These are phyloP conservation scores for Vannuccia rotundouncinata DNA, from an alignment of 2,888 invertebrate genomes.

Conservation along the genomic window DNA sequence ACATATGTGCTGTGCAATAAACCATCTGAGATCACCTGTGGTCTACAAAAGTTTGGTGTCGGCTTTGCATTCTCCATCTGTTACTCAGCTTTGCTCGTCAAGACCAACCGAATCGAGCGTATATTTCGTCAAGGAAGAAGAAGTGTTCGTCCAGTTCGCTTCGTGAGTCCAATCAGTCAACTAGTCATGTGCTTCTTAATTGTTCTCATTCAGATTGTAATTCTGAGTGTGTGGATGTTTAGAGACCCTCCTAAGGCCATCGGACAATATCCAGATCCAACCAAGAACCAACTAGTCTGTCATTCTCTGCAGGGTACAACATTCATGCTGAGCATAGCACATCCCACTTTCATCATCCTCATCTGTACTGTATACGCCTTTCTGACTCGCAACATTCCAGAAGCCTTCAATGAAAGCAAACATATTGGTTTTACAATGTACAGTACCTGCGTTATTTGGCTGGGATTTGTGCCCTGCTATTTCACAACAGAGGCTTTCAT, in stretches of 20 bases:
- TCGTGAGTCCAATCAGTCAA: constrained; percentile 58
- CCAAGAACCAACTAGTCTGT: constrained; percentile 85
- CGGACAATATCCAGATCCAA: constrained; percentile 79
- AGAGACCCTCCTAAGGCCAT: constrained; percentile 80
- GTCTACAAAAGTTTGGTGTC: constrained; percentile 55
- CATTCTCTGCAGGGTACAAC: constrained; percentile 71
- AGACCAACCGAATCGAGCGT: constrained; percentile 56
- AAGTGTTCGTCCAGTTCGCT: constrained; percentile 56
- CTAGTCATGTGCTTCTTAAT: constrained; percentile 55
- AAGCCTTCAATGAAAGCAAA: constrained; percentile 58
- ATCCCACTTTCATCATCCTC: constrained; percentile 80
- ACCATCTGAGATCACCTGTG: constrained; percentile 53
- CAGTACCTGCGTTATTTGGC: constrained; percentile 70
- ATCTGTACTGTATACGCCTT: constrained; percentile 60
- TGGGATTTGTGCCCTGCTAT: constrained; percentile 62
- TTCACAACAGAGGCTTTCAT: constrained; percentile 61
- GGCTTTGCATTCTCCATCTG: constrained; percentile 57
- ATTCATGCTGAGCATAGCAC: constrained; percentile 64
- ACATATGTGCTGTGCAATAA: constrained; percentile 55
- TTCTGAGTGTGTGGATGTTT: constrained; percentile 84
- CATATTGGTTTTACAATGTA: constrained; percentile 69
- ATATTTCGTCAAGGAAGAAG: constrained; percentile 56
- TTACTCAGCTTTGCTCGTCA: constrained; percentile 57
- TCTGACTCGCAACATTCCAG: constrained; percentile 57
- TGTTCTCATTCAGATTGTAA: constrained; percentile 60